Base-by-base conservation (phyloP, 2,113 vertebrate species). In the Notothenia rossii region DNA sequence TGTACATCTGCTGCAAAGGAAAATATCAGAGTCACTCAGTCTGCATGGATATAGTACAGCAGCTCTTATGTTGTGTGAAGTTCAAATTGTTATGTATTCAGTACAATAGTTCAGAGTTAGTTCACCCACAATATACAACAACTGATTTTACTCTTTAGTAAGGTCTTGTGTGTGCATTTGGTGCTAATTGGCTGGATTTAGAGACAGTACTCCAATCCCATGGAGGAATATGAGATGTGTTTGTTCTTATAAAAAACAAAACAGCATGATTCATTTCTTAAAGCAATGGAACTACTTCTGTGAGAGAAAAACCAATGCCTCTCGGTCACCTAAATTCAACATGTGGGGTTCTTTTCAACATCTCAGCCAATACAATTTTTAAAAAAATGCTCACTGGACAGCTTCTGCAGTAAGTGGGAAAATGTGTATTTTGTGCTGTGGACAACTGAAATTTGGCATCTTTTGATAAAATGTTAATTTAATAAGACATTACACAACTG, bases 1-100 rank as follows among this genome's bases (percentile, higher is more conserved):
- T 79, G 80, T 69, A 48, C 51, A 66, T 64, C 74, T 84, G 82
- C 73, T 81, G 56, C 75, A 55, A 43, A 75, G 63, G 64, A 75
- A 82, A 84, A 77, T 72, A 22, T 66, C 25, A 72, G 46, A 75
- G 53, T 10, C 22, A 0, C 11, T 73, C 5, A 3, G 48, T 68
- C 40, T 77, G 55, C 20, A 11, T 50, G 79, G 54, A n/a, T 17
- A 12, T 17, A 69, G 13, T 43, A 49, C 15, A 62, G 43, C 20
- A 69, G 33, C 17, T 40, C 64, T 59, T 33, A 10, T 75, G 33
- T 68, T 60, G 55, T 45, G 69, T 66, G 58, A 46, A 75, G 55
- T 72, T 13, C 13, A 60, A 3, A 40, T 9, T 20, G 17, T 64
- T 60, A 20, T 46, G 22, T 56, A 49, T 61, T 68, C 18, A 46